These are phyloP conservation scores for Acleris cristana DNA, from an alignment of 2,888 invertebrate species.

Conservation along the genomic window DNA sequence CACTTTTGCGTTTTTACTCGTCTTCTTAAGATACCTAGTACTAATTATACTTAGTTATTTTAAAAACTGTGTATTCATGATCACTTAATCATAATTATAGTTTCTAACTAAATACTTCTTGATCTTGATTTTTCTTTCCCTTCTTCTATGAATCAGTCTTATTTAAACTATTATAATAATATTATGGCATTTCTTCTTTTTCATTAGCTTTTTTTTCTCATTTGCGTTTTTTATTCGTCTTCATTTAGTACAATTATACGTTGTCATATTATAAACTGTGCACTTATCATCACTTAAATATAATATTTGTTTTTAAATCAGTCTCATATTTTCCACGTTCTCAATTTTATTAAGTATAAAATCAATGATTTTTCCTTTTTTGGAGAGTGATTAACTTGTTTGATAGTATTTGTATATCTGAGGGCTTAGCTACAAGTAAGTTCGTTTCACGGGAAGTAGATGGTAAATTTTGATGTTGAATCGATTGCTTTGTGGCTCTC, in stretches of 20 bases:
- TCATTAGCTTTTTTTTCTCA: not conserved
- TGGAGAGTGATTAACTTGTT: conserved; percentile 1
- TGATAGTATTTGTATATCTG: conserved; percentile 7
- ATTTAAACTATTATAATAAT: not conserved
- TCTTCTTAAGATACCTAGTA: too few species aligned
- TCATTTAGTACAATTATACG: not conserved
- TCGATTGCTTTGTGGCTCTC: not conserved
- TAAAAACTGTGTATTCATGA: not conserved
- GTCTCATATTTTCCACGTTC: not conserved
- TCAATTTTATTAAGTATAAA: not conserved
- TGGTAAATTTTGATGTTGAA: not conserved
- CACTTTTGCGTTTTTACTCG: not conserved
- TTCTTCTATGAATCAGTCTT: conserved; percentile 1
- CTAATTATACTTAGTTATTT: not conserved
- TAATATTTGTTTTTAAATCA: not conserved
- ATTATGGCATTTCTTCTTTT: conserved; percentile 3
- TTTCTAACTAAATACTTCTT: too few species aligned
- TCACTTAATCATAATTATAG: too few species aligned
- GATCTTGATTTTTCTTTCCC: too few species aligned
- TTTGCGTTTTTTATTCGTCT: not conserved
- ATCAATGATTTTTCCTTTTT: not conserved
- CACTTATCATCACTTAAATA: not conserved
- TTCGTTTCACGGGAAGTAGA: not conserved
- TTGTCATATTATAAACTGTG: not conserved
- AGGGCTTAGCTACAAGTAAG: not conserved